Conservation (phyloP, 2,113 vertebrate genomes). For the Corythaixoides concolor region DNA sequence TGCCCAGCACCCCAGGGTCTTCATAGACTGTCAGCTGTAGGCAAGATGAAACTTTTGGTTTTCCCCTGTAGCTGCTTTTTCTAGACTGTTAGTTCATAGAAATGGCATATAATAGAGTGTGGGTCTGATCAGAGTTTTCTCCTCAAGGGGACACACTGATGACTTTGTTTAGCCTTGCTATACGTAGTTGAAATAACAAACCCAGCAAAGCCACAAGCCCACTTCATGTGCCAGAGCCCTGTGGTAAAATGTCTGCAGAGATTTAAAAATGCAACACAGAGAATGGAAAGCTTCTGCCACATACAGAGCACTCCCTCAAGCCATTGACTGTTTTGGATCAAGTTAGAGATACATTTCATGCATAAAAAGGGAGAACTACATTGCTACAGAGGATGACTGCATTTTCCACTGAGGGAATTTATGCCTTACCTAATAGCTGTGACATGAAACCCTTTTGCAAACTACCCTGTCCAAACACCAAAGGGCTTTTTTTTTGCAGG, state of each 20-base stretch:
- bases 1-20: not conserved
- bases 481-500: not conserved
- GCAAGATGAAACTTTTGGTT: not conserved
- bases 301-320: not conserved
- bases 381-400: not conserved
- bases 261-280: constrained; percentile 4
- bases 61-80: not conserved
- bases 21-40: not conserved
- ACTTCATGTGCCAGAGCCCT: not conserved
- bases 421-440: not conserved
- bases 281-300: not conserved
- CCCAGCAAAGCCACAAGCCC: not conserved
- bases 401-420: not conserved
- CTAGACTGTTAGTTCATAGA: not conserved
- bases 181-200: constrained; percentile 11
- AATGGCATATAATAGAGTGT: not conserved
- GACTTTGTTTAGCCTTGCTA: constrained; percentile 15
- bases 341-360: not conserved
- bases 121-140: not conserved
- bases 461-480: not conserved
- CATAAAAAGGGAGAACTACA: not conserved
- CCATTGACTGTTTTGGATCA: not conserved
- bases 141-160: not conserved
- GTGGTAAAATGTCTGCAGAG: not conserved
- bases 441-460: not conserved